Conservation (phyloP, 2,797 vertebrate species). For the Semaprochilodus insignis region DNA sequence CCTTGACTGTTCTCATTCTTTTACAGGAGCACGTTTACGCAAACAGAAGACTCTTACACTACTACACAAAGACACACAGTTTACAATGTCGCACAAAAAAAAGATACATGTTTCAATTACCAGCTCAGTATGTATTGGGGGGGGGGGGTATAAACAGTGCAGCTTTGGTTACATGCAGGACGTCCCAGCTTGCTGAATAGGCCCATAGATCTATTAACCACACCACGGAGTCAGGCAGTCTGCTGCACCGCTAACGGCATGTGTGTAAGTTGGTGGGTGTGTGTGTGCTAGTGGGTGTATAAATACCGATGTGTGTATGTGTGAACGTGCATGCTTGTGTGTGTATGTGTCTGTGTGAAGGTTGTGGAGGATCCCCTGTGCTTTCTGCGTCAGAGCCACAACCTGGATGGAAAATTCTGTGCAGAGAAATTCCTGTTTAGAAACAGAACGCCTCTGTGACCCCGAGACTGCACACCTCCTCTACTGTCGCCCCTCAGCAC, state of each 20-base stretch:
- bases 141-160: conserved; percentile 72
- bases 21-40: conserved; percentile 52
- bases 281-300: conserved; percentile 26
- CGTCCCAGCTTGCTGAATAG: conserved; percentile 67
- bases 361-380: conserved; percentile 72
- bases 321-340: background rate
- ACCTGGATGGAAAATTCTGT: conserved; percentile 71
- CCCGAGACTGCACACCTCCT: background rate
- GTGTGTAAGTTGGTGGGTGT: conserved; percentile 50
- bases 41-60: conserved; percentile 56
- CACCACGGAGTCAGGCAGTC: conserved; percentile 81
- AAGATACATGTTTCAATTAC: conserved; percentile 81
- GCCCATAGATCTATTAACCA: conserved; percentile 77
- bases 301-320: conserved; percentile 43
- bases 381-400: conserved; percentile 68
- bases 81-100: conserved; percentile 76
- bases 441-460: conserved; percentile 70
- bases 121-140: conserved; percentile 70
- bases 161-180: conserved; percentile 55
- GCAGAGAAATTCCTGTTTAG: conserved; percentile 56
- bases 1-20: background rate
- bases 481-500: conserved; percentile 26
- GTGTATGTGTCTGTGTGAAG: conserved; percentile 10
- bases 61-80: conserved; percentile 72
- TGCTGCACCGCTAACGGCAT: conserved; percentile 73